Percentiles rank a stretch among this genome's conserved stretches.
phyloP scores from a whole-genome alignment of 2,888 invertebrate species.

The Drosophila pegasa region DNA sequence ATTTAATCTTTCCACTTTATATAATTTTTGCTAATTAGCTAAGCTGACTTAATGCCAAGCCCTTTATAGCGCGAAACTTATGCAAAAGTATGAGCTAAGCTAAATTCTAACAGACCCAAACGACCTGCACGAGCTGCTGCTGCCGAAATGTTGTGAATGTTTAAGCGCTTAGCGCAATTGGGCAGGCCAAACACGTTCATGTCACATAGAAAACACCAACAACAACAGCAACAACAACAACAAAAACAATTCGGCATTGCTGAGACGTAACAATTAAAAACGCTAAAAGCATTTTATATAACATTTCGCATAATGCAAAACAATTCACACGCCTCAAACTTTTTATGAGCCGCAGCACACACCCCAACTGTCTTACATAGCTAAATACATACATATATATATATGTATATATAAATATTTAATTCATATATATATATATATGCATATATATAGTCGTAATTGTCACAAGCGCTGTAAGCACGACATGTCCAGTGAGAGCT shows the following conservation, averaged over 20 bases:
- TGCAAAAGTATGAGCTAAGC: background rate
- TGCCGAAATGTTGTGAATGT: conserved; percentile 14
- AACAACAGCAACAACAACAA: conserved; percentile 27
- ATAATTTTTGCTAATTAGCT: background rate
- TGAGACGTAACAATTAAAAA: conserved; percentile 75
- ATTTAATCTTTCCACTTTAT: too few species aligned
- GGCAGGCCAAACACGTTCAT: conserved; percentile 45
- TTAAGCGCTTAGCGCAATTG: conserved; percentile 32
- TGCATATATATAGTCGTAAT: conserved; percentile 19
- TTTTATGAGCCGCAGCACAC: conserved; percentile 44
- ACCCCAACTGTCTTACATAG: conserved; percentile 38
- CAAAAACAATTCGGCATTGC: conserved; percentile 8
- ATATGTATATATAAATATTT: background rate
- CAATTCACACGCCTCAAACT: conserved; percentile 64
- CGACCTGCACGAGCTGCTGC: conserved; percentile 13
- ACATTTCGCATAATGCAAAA: conserved; percentile 51
- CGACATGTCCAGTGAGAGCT: conserved; percentile 31
- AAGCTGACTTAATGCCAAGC: conserved; percentile 1
- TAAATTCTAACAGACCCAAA: conserved; percentile 23
- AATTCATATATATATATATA: background rate
- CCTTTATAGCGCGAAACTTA: background rate
- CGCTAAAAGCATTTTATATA: conserved; percentile 71
- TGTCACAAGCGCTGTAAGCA: conserved; percentile 37
- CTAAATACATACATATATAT: background rate
- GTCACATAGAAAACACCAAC: conserved; percentile 50